Evolutionary conservation across 2,113 vertebrate genomes (phyloP).

Genomic region (Leucopsar rothschildi): DNA sequence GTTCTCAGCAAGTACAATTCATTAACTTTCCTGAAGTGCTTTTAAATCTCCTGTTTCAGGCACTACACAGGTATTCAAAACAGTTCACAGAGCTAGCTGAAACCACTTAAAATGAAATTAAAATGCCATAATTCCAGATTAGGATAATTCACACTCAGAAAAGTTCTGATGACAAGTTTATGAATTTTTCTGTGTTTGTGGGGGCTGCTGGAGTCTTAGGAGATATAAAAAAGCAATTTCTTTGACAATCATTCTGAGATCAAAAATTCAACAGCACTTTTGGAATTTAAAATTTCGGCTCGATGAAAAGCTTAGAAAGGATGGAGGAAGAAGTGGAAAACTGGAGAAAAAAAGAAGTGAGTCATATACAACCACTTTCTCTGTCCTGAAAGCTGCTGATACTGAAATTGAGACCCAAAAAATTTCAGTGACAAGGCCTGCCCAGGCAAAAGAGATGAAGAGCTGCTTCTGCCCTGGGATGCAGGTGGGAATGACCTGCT

Average conservation of each 20-base stretch:
- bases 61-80: conserved; percentile 28
- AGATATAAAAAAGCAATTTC: background rate
- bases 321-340: background rate
- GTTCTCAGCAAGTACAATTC: conserved; percentile 20
- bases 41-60: conserved; percentile 38
- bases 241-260: background rate
- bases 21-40: conserved; percentile 44
- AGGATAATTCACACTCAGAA: background rate
- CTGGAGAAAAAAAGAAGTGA: background rate
- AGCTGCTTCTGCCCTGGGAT: background rate
- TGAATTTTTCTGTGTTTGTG: background rate
- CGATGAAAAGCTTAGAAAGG: background rate
- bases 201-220: background rate
- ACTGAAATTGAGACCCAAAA: background rate
- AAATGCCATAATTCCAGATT: conserved; percentile 32
- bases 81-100: conserved; percentile 12
- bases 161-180: conserved; percentile 9
- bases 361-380: background rate
- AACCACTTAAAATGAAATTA: conserved; percentile 42
- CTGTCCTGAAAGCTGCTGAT: background rate
- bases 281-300: background rate
- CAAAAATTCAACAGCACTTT: background rate
- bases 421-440: background rate
- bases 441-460: background rate
- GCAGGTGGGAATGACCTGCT: background rate